phyloP scores from a whole-genome alignment of 1,140 invertebrate genomes.

The Pseudomyrmex pallidus region DNA sequence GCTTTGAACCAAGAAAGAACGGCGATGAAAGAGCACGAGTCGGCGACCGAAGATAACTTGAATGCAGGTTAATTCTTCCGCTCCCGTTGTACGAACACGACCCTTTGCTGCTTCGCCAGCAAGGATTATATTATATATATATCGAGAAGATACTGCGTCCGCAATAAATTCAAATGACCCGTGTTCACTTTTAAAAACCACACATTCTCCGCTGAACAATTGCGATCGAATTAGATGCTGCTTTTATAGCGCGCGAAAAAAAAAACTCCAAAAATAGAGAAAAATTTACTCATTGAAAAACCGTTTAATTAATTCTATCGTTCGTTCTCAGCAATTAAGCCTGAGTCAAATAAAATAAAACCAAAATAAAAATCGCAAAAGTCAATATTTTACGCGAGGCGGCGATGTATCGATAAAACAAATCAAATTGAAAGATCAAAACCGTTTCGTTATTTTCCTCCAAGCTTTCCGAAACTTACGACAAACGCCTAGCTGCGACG shows the following conservation, averaged over 20 bases:
- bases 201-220: no score
- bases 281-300: background rate
- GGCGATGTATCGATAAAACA: no score
- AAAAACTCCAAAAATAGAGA: background rate
- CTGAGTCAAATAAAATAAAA: no score
- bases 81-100: slow-evolving; percentile 35
- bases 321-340: background rate
- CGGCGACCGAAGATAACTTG: slow-evolving; percentile 47
- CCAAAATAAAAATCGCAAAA: no score
- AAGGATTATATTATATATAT: background rate
- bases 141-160: slow-evolving; percentile 6
- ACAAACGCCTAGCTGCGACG: background rate
- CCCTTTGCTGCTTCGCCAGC: background rate
- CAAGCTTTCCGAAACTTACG: background rate
- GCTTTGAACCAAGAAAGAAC: slow-evolving; percentile 53
- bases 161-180: background rate
- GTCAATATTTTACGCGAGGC: no score
- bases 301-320: background rate
- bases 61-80: slow-evolving; percentile 63
- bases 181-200: no score
- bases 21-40: slow-evolving; percentile 58
- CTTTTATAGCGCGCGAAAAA: background rate
- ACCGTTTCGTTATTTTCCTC: no score
- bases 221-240: background rate
- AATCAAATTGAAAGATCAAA: no score